Evolutionary conservation across 2,888 invertebrate species (phyloP).

Genomic region (Sipunculus nudus): DNA sequence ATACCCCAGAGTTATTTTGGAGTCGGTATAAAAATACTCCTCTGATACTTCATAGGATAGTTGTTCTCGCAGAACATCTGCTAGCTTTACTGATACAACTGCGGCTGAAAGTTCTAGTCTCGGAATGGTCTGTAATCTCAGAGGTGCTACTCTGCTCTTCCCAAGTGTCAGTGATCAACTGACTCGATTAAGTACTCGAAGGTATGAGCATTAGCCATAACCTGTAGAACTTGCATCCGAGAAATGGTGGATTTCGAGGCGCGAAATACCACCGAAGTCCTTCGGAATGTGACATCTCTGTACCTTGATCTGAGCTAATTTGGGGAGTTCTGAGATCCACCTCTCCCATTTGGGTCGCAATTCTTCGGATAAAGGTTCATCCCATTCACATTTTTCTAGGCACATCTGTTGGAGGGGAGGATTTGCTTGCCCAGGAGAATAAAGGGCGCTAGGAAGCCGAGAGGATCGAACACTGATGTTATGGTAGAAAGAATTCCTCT

Average conservation of each 20-base stretch:
- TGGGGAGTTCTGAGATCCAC: no score
- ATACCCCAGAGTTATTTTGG: conserved; percentile 1
- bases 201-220: conserved; percentile 3
- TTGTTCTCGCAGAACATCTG: conserved; percentile 1
- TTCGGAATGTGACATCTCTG: no score
- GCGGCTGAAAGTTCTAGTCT: conserved; percentile 13
- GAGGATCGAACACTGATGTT: conserved; percentile 33
- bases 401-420: conserved; percentile 13
- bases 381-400: conserved; percentile 13
- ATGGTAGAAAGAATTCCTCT: conserved; percentile 35
- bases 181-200: neutral
- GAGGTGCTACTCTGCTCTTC: conserved; percentile 27
- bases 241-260: conserved; percentile 2
- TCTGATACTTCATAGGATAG: neutral
- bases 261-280: neutral
- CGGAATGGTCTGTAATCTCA: conserved; percentile 19
- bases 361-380: conserved; percentile 5
- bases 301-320: no score
- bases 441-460: conserved; percentile 35
- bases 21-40: conserved; percentile 1
- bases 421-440: conserved; percentile 21
- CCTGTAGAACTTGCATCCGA: conserved; percentile 1
- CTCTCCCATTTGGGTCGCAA: no score
- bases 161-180: conserved; percentile 19
- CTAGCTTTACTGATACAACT: conserved; percentile 2